Evolutionary conservation across 2,113 vertebrate genomes (phyloP), one percentile per base, ranked within the genome.

Genomic region (Heterotis niloticus): DNA sequence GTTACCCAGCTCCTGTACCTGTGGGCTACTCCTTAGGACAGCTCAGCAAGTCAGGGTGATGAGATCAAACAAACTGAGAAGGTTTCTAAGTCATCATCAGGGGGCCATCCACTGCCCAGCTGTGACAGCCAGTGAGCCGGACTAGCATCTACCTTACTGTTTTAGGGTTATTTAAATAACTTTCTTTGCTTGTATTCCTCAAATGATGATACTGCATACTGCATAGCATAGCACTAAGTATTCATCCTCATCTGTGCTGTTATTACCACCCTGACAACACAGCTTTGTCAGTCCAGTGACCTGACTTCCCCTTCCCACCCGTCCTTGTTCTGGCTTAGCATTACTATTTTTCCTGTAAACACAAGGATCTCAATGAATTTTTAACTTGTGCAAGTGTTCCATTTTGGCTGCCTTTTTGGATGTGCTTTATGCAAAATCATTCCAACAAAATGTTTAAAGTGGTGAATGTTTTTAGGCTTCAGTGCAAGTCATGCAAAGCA

Each of bases 391-490:
- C n/a, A 23, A 74, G 23, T 57, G 26, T 74, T 59, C 24, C 69
- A 78, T 65, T 70, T 57, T 78, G 64, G 79, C 83, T 68, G 76
- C 67, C 82, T 86, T 82, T 88, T 77, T 76, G 82, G 76, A 71
- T 81, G 80, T 85, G 85, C 86, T 82, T 86, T 83, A 87, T 88
- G 83, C 83, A 86, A 81, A 88, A 86, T 87, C 86, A 81, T 83
- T 85, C 78, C 86, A 86, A 82, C 86, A 88, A 82, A 85, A 82
- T 85, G 82, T 82, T 84, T 75, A 78, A 81, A 86, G 78, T 83
- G 88, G 86, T 84, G 86, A 85, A 88, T 86, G 85, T 75, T 88
- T 91, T 88, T 87, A 85, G 83, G 77, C 86, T 89, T 80, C 78
- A 81, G 80, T 64, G 62, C 82, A 60, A 75, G 71, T 77, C 76